Base-by-base conservation (phyloP, 2,888 invertebrate species). In the Andrena minutula region DNA sequence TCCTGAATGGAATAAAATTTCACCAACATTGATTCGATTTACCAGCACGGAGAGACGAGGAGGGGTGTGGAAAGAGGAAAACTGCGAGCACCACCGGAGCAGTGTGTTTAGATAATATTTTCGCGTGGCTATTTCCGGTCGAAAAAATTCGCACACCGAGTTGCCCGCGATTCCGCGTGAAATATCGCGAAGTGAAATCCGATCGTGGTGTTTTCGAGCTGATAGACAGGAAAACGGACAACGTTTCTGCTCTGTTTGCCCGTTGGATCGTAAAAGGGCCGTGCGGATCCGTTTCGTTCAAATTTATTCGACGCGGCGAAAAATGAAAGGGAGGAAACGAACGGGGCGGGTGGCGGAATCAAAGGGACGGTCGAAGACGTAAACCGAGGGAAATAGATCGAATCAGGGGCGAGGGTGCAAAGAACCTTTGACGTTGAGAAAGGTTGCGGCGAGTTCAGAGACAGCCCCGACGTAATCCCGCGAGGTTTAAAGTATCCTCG, bases 401-500 rank as follows among this genome's bases (percentile, higher is more conserved):
- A 49, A 65, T 47, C 26, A 41, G 56, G 23, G 56, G 23, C 56
- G 56, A 26, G 64, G 64, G 64, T 60, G 47, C 32, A 26, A n/a
- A 47, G 12, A 71, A 79, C 41, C 63, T 61, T 35, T 23, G 65
- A 70, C n/a, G 0, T 30, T 58, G 41, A 47, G 32, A 65, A 75
- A 75, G 56, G 69, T 28, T n/a, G 49, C 65, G 75, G 20, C 10
- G n/a, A 71, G 63, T n/a, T 35, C 41, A 16, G 51, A 23, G 47
- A 41, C 41, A 6, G 16, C 41, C 16, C 32, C 49, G 28, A 71
- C 49, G 53, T 32, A 30, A 53, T 32, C 51, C 61, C 51, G 51
- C 30, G 66, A 49, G 51, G 51, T 66, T 66, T 20, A 51, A 66
- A 66, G 20, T 66, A 53, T 53, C 66, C 51, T 66, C 51, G 72